Evolutionary conservation across 2,113 vertebrate genomes (phyloP), one percentile per base, ranked within the genome.

Genomic region (Acrocephalus kingi): DNA sequence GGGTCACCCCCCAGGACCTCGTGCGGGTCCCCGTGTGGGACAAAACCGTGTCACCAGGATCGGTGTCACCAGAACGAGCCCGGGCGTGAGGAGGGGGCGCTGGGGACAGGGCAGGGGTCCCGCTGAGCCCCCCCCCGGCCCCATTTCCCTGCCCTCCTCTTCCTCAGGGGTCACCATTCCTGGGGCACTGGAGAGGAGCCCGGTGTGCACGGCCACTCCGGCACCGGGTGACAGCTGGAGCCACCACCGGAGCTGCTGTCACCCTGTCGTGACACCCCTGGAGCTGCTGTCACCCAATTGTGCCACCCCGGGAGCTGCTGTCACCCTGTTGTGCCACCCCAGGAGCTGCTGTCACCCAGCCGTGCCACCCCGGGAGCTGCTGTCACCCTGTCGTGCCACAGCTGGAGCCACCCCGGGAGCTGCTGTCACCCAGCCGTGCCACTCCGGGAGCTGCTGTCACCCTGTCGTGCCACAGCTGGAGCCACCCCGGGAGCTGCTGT

Each of bases 21-120:
- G 27, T 1, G 15, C 7, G 23, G 13, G 56, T 76, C 30, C 91
- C 51, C 10, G 10, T 2, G 12, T 2, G 71, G 35, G 49, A 30
- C 71, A 45, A 14, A 24, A 2, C 31, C 6, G 0, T 3, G 55
- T 23, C 52, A 7, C 51, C 3, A 0, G 62, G 13, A 9, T 10
- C 28, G 0, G 61, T 4, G 25, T 2, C 45, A 11, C 30, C 25
- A 0, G 23, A 2, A 2, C 1, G 7, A 33, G 5, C 19, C 66
- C 1, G 43, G 30, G 8, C 3, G 4, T 12, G 27, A 21, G 67
- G 21, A 51, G 13, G 23, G 31, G 28, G 33, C 64, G 62, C 43
- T 14, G 37, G 39, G 58, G 58, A 7, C 11, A 1, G 0, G 58
- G 45, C 67, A 7, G 28, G 24, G 52, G 10, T 6, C 15, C 23